These are phyloP conservation scores for Dromiciops gliroides DNA, from an alignment of 2,113 vertebrate genomes.

Conservation along the genomic window DNA sequence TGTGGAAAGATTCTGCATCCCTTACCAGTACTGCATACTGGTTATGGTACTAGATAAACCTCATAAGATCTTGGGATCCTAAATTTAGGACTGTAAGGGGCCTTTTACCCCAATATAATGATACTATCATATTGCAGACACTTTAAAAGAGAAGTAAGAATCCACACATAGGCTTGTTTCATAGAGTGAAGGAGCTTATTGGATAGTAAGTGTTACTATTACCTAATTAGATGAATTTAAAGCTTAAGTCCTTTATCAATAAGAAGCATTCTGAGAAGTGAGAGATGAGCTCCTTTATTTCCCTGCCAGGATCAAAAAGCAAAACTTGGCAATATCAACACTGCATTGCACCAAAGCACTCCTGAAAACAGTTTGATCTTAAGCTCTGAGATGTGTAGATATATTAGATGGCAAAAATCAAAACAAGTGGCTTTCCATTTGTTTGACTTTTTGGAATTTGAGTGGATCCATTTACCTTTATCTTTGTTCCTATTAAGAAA, in stretches of 20 bases:
- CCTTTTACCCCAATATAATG: neutral
- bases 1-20: neutral
- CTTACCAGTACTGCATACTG: neutral
- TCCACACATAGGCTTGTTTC: neutral
- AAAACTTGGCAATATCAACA: neutral
- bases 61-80: neutral
- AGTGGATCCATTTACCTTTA: neutral
- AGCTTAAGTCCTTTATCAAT: neutral
- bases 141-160: neutral
- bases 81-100: neutral
- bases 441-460: neutral
- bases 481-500: constrained; percentile 30
- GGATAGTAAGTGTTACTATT: neutral
- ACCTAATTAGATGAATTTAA: neutral
- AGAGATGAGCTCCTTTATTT: neutral
- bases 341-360: neutral
- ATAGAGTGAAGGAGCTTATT: neutral
- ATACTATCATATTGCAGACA: neutral
- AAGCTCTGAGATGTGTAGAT: neutral
- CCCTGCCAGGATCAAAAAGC: neutral
- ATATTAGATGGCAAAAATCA: neutral
- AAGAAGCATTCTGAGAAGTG: neutral
- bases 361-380: neutral
- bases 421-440: constrained; percentile 3
- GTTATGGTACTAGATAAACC: neutral